Evolutionary conservation across 2,797 vertebrate genomes (phyloP).

Genomic region (Silurus aristotelis): DNA sequence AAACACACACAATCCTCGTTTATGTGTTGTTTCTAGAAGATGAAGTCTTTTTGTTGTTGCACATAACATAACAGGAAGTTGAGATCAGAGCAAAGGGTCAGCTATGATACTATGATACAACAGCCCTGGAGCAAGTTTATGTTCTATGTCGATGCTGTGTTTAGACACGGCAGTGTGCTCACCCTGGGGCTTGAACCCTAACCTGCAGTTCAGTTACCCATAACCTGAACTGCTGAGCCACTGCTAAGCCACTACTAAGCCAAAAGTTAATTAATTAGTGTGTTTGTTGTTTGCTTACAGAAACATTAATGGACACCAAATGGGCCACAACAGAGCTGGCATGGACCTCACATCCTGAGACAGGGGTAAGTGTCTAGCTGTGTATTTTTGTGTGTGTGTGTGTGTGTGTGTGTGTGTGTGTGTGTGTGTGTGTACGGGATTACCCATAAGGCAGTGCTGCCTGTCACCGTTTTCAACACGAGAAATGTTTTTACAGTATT

Average conservation of each 20-base stretch:
- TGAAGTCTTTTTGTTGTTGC: neutral
- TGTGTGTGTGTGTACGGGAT: neutral
- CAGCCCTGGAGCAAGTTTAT: neutral
- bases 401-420: neutral
- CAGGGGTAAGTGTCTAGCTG: conserved; percentile 81
- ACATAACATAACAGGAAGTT: neutral
- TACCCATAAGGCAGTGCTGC: neutral
- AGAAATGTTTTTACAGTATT: neutral
- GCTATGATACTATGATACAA: neutral
- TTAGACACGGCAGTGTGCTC: neutral
- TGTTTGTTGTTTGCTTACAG: conserved; percentile 71
- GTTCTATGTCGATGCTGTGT: neutral
- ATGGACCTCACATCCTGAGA: conserved; percentile 95
- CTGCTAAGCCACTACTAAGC: neutral
- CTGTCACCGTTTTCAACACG: neutral
- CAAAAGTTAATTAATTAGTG: conserved; percentile 25
- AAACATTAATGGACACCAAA: conserved; percentile 97
- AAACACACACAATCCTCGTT: conserved; percentile 32
- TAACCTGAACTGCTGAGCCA: neutral
- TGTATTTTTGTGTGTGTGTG: neutral
- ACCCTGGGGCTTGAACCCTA: neutral
- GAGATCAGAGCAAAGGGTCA: neutral
- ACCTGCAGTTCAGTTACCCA: neutral
- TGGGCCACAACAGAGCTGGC: conserved; percentile 96
- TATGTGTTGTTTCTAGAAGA: too few species aligned